Conservation (phyloP, 2,888 invertebrate species). For the Atrina japonica region DNA sequence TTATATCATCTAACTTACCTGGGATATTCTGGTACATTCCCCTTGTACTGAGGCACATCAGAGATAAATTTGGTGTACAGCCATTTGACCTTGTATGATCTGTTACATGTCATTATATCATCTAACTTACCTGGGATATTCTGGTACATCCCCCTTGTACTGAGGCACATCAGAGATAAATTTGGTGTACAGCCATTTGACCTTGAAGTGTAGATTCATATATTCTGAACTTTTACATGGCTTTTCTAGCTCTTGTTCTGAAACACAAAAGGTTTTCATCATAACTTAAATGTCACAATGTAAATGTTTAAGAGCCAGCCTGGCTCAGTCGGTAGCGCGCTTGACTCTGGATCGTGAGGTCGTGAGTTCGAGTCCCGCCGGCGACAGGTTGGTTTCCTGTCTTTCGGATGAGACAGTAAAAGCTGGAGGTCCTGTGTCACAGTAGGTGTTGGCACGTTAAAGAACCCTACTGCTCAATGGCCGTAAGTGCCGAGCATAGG, state of each 20-base stretch:
- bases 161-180: slow-evolving; percentile 99
- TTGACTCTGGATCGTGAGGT: too few relatives aligned
- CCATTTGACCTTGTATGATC: slow-evolving; percentile 99
- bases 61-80: slow-evolving; percentile 98
- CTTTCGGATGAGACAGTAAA: too few relatives aligned
- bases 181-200: slow-evolving; percentile 98
- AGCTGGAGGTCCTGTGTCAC: too few relatives aligned
- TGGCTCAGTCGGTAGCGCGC: too few relatives aligned
- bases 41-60: slow-evolving; percentile 94
- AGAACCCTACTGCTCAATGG: too few relatives aligned
- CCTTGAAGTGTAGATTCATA: slow-evolving; percentile 99
- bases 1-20: slow-evolving; percentile 83
- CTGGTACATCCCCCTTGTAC: slow-evolving; percentile 97
- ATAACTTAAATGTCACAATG: too few relatives aligned
- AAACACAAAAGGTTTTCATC: too few relatives aligned
- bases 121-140: slow-evolving; percentile 92
- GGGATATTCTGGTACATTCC: slow-evolving; percentile 98
- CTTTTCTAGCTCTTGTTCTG: slow-evolving; percentile 95
- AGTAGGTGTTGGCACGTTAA: too few relatives aligned
- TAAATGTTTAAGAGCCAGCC: too few relatives aligned
- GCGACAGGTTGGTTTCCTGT: neutral
- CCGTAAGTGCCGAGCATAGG: too few relatives aligned
- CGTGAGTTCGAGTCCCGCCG: too few relatives aligned
- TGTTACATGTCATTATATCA: too few relatives aligned
- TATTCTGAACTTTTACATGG: slow-evolving; percentile 99